Conservation (phyloP, 2,888 invertebrate species). For the Pseudococcus longispinus region DNA sequence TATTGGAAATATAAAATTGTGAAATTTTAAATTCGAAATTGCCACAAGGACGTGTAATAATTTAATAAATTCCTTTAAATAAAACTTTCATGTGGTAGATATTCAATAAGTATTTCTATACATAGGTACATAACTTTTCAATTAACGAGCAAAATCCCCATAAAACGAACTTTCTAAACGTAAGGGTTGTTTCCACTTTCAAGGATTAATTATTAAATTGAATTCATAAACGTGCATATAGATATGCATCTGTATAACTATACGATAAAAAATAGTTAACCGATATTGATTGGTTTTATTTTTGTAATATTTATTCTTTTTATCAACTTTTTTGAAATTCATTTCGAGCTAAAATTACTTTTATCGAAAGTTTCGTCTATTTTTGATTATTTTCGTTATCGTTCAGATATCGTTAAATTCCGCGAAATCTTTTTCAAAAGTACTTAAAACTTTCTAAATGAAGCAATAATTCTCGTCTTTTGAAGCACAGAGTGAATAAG, state of each 20-base stretch:
- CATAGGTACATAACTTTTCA: neutral
- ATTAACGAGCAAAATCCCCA: neutral
- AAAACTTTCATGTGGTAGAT: neutral
- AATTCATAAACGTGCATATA: neutral
- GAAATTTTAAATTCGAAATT: neutral
- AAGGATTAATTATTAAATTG: neutral
- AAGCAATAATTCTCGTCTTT: neutral
- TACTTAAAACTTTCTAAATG: slow-evolving; percentile 9
- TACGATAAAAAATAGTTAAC: neutral
- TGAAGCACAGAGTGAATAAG: neutral
- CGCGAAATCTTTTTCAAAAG: neutral
- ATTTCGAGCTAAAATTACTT: neutral
- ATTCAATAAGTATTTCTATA: neutral
- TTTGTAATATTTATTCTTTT: neutral
- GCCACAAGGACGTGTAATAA: neutral
- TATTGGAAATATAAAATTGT: neutral
- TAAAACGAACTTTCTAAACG: neutral
- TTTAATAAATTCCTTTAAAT: neutral
- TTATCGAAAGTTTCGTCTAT: slow-evolving; percentile 8
- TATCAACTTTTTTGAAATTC: neutral
- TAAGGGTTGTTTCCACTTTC: too few species aligned
- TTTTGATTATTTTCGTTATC: slow-evolving; percentile 25
- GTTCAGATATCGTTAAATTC: neutral
- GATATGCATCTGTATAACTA: neutral
- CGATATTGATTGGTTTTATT: neutral